Evolutionary conservation across 2,113 vertebrate genomes (phyloP), one percentile per base, ranked within the genome.

Genomic region (Oreochromis niloticus): DNA sequence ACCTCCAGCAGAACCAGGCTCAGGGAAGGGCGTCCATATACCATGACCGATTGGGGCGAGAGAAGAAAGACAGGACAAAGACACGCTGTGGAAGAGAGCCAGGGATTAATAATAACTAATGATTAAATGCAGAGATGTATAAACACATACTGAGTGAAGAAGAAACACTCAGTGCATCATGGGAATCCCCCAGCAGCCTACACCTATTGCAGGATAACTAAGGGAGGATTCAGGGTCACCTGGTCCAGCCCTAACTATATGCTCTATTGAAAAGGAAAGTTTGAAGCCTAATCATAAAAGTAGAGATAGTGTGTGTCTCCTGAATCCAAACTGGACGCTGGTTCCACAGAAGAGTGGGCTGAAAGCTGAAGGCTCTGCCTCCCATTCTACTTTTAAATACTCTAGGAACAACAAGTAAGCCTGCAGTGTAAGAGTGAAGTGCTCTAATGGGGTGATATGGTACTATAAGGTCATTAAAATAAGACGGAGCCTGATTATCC

Each of bases 1-100:
- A 9, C 56, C 56, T 16, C 13, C 13, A 16, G 13, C 27, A 59
- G 1, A 0, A 59, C 56, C 56, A 59, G 27, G 13, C 7, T 59
- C 7, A 16, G 56, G 13, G 7, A 59, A 13, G 7, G 27, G 56
- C 7, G 4, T 4, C 12, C 22, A 57, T 27, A 12, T 57, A 22
- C 55, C 2, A 2, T 0, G 12, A 57, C 0, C 4, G 2, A 3
- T 30, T 57, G 22, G 22, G 11, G 6, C 0, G 22, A 56, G 1
- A 30, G 24, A 24, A 9, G 24, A 13, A 16, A 30, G 13, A 59
- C 56, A 30, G 56, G 24, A 59, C 1, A 30, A 30, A 59, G 56
- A 30, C 56, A 59, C 0, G 1, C 56, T 16, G 7, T 30, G 56
- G 24, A 59, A 9, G 24, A 59, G 56, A 30, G 56, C 0, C 56